Evolutionary conservation across 2,113 vertebrate species (phyloP), one percentile per base, ranked within the genome.

Genomic region (Thamnophis sirtalis): DNA sequence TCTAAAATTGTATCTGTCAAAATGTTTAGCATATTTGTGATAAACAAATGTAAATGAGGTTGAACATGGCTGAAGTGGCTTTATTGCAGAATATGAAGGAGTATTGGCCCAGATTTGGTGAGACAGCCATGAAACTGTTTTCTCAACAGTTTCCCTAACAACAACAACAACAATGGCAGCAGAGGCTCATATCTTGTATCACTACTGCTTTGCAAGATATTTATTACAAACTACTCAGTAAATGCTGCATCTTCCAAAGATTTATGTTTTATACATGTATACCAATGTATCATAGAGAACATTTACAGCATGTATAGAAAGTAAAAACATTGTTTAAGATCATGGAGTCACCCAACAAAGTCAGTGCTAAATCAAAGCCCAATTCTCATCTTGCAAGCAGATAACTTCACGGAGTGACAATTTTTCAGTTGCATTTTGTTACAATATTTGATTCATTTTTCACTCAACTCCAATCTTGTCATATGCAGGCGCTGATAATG

Each of bases 21-120:
- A 88, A 92, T 68, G 28, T 19, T 48, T 91, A 26, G 73, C 91
- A 87, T 93, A 84, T 80, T 94, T 0, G 0, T 95, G 87, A 43
- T 96, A 22, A 54, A 91, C 43, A 90, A 13, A 26, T 86, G 4
- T 49, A 92, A 93, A 94, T 55, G 85, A 54, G 92, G 86, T 60
- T 53, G 33, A 21, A 0, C 1, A 89, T 86, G 88, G 89, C 58
- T 80, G 3, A 87, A 0, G 88, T 86, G 56, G 43, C 13, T 89
- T 84, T 89, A 38, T 28, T 89, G 19, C 88, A 86, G 22, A 92
- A 86, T 86, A 50, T 51, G 26, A 89, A 85, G 7, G 28, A 48
- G 33, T 89, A 68, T 86, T 86, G 51, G 85, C 1, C 19, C 24
- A 92, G 22, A 3, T 93, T 33, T 93, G 0, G 84, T 28, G 48